phyloP scores from a whole-genome alignment of 1,140 invertebrate species.

The honey bee (Apis mellifera) region DNA sequence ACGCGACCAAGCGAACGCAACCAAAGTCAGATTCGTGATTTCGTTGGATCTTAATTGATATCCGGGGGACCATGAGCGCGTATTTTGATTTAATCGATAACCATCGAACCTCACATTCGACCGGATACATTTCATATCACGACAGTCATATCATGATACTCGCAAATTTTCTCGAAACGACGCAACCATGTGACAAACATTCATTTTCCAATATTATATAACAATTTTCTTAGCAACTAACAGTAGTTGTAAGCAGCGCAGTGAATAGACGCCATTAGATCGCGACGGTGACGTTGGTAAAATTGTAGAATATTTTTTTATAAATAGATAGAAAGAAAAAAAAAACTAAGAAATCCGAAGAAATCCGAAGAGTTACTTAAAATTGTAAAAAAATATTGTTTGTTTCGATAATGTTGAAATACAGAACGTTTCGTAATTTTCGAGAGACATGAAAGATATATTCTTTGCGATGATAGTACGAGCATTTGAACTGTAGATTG shows the following conservation, averaged over 20 bases:
- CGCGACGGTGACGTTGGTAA: not conserved
- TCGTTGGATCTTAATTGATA: slow-evolving; percentile 55
- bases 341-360: too few relatives aligned
- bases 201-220: not conserved
- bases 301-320: not conserved
- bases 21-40: slow-evolving; percentile 59
- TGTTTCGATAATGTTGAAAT: not conserved
- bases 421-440: not conserved
- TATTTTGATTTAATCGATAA: slow-evolving; percentile 48
- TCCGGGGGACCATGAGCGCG: slow-evolving; percentile 56
- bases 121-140: slow-evolving; percentile 13
- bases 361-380: not conserved
- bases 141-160: slow-evolving; percentile 33
- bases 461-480: not conserved
- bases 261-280: not conserved
- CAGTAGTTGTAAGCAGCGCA: not conserved
- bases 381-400: not conserved
- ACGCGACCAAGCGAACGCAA: slow-evolving; percentile 53
- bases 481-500: not conserved
- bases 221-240: not conserved
- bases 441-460: not conserved
- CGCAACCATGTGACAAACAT: not conserved
- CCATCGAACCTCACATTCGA: slow-evolving; percentile 35
- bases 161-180: not conserved
- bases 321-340: too few relatives aligned